Percentiles rank a stretch among this genome's conserved stretches.
Conservation (phyloP, 2,113 vertebrate species). For the Barbus barbus region DNA sequence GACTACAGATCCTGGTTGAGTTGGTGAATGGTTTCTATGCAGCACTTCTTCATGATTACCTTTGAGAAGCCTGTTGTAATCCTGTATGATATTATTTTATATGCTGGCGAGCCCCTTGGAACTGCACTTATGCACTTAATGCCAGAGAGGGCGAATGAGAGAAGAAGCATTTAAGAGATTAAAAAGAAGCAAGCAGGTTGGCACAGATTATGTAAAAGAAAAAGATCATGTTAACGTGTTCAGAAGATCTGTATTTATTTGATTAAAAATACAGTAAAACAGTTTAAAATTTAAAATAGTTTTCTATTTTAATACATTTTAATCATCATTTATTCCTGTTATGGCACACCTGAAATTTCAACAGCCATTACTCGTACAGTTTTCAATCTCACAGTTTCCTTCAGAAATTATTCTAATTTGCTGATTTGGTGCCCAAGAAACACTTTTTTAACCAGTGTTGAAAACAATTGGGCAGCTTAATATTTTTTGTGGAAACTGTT, state of each 20-base stretch:
- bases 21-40: not conserved
- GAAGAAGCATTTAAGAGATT: not conserved
- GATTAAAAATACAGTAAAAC: not conserved
- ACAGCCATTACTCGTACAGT: not conserved
- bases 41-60: not conserved
- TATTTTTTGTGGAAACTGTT: not conserved
- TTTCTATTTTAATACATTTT: not conserved
- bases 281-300: not conserved
- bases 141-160: not conserved
- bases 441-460: too few species aligned
- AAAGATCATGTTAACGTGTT: not conserved
- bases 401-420: not conserved
- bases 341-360: not conserved
- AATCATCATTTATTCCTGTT: not conserved
- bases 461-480: not conserved
- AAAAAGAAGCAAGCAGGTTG: not conserved
- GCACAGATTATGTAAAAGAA: not conserved
- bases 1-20: not conserved
- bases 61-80: slow-evolving; percentile 1
- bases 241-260: not conserved
- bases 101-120: not conserved
- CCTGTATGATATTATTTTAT: not conserved
- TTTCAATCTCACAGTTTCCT: not conserved
- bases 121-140: not conserved
- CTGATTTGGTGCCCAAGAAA: not conserved